Percentiles rank a stretch among this genome's conserved stretches.
These are phyloP conservation scores for Pachyrhynchus sulphureomaculatus DNA, from an alignment of 1,140 invertebrate species.

Conservation along the genomic window DNA sequence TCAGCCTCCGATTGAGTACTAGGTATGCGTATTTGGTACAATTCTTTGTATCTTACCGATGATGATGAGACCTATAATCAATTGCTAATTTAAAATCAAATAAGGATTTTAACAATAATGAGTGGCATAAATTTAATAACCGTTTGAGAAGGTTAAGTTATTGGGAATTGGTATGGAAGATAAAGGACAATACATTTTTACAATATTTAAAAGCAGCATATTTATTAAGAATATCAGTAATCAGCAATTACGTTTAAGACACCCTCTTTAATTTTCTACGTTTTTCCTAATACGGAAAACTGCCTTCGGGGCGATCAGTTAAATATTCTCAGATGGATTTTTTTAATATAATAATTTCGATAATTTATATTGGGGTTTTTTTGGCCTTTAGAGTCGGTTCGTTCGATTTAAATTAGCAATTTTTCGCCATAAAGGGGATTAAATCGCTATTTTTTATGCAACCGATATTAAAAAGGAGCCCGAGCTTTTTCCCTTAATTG, in stretches of 20 bases:
- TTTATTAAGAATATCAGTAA: too few species aligned
- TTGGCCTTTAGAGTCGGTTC: conserved; percentile 44
- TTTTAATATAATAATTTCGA: conserved; percentile 69
- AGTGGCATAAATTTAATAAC: too few species aligned
- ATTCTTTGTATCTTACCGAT: too few species aligned
- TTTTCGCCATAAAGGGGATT: conserved; percentile 48
- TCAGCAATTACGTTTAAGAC: conserved; percentile 14
- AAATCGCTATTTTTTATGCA: conserved; percentile 40
- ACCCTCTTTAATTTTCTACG: conserved; percentile 7
- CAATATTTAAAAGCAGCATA: too few species aligned
- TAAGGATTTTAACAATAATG: too few species aligned
- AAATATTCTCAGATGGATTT: conserved; percentile 62
- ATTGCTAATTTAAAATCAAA: too few species aligned
- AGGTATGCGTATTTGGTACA: too few species aligned
- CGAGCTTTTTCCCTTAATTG: conserved; percentile 36
- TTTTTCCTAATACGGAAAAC: conserved; percentile 27
- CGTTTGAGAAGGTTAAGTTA: too few species aligned
- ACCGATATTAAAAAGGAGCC: conserved; percentile 31
- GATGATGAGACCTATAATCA: too few species aligned
- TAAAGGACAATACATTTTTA: too few species aligned
- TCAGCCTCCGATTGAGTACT: too few species aligned
- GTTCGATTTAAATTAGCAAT: conserved; percentile 50
- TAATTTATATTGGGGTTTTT: conserved; percentile 59
- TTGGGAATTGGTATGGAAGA: too few species aligned
- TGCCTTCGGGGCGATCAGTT: conserved; percentile 31